Base-by-base conservation (phyloP, 2,888 invertebrate genomes). In the Apotomis turbidana region DNA sequence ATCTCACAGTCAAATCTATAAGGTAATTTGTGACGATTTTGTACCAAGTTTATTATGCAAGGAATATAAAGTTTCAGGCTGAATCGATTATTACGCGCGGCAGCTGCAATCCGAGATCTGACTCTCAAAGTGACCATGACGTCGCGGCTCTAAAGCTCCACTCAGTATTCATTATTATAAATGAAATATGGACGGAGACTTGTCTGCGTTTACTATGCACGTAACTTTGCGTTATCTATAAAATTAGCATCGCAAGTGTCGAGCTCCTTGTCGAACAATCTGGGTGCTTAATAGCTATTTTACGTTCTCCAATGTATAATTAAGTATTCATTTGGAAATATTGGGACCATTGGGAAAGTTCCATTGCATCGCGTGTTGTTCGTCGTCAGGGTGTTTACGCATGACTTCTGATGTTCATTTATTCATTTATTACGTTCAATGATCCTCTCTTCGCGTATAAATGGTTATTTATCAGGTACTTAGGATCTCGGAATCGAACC, bases 21-120 rank as follows among this genome's bases (percentile, higher is more conserved):
- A 88, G 92, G 92, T 91, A 90, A 91, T 93, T 91, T 92, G 90
- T 91, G 90, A 90, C 80, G 90, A 90, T 91, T 91, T 92, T 88
- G 93, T 91, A 80, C 78, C 89, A 92, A 88, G 92, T 91, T 92
- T 90, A 92, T 87, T 91, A 92, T 91, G 91, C 91, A 90, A 91
- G 89, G 93, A 93, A 93, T 93, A 93, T 92, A 93, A 93, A 93
- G 89, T 86, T 72, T 85, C 83, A 83, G 77, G 82, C 81, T 76
- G 88, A 87, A 88, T 87, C 81, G 85, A 84, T 82, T 80, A 81
- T 76, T 60, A 74, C 60, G 68, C 79, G 78, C 79, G 81, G 81
- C 88, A 88, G 85, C 87, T 89, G 88, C 85, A 84, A 87, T 88
- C 84, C 82, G 84, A 81, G 81, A 88, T 91, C 86, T 88, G 89